phyloP scores from a whole-genome alignment of 2,888 invertebrate genomes.

The Melanotus villosus region DNA sequence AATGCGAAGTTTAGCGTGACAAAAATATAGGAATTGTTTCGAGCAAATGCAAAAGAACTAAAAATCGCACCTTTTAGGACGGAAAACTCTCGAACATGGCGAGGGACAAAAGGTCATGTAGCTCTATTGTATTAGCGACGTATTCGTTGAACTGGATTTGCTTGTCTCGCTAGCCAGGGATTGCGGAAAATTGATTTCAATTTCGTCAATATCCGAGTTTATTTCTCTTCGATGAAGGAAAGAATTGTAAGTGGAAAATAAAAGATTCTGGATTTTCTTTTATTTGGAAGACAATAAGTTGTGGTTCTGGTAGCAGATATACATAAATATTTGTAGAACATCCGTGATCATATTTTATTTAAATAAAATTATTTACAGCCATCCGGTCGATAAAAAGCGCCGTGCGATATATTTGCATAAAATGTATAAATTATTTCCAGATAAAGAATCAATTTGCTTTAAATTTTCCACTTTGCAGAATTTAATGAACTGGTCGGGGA shows the following conservation, averaged over 20 bases:
- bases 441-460: not conserved
- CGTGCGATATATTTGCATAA: too few relatives aligned
- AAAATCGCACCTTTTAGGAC: constrained; percentile 17
- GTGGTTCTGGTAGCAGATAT: not conserved
- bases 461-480: not conserved
- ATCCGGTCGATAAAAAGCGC: too few relatives aligned
- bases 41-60: constrained; percentile 26
- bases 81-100: not conserved
- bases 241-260: constrained; percentile 47
- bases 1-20: constrained; percentile 52
- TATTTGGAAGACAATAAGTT: constrained; percentile 2
- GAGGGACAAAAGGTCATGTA: constrained; percentile 9
- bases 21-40: constrained; percentile 46
- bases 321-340: too few relatives aligned
- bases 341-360: too few relatives aligned
- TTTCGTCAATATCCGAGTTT: constrained; percentile 46
- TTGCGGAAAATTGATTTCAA: constrained; percentile 55
- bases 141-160: constrained; percentile 42
- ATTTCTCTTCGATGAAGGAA: constrained; percentile 41
- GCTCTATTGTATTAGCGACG: constrained; percentile 33
- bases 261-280: constrained; percentile 25
- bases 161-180: constrained; percentile 50
- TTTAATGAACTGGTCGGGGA: too few relatives aligned
- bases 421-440: too few relatives aligned
- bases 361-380: too few relatives aligned